Percentiles rank a stretch among this genome's conserved stretches.
Conservation (phyloP, 1,140 invertebrate species). For the Ptiloglossa arizonensis region DNA sequence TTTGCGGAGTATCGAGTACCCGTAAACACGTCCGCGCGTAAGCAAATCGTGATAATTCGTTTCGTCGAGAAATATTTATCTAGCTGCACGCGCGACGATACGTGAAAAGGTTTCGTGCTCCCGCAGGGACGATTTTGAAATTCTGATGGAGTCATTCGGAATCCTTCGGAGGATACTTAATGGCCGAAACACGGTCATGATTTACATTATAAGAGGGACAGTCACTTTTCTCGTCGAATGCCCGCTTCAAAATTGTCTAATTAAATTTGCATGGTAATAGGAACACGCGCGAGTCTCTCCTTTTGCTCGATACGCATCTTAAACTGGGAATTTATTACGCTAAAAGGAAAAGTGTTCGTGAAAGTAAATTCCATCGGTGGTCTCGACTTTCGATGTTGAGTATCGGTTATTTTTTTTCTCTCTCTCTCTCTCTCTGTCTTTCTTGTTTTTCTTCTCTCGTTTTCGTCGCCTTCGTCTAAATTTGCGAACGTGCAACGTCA, state of each 20-base stretch:
- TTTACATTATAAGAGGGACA: conserved; percentile 7
- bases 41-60: too few species aligned
- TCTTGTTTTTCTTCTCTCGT: too few species aligned
- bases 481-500: not conserved
- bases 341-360: conserved; percentile 34
- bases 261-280: conserved; percentile 52
- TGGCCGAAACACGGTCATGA: not conserved
- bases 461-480: too few species aligned
- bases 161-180: not conserved
- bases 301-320: conserved; percentile 3
- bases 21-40: too few species aligned
- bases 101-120: too few species aligned
- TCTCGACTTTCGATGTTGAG: conserved; percentile 1
- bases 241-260: conserved; percentile 20
- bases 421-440: not conserved
- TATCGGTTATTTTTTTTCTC: not conserved
- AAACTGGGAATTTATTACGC: not conserved
- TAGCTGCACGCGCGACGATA: too few species aligned
- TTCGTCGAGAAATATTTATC: not conserved
- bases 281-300: not conserved
- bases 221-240: not conserved
- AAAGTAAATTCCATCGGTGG: conserved; percentile 25
- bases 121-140: too few species aligned
- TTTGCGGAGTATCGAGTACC: too few species aligned
- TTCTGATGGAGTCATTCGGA: not conserved